Percentiles rank a stretch among this genome's conserved stretches.
phyloP scores from a whole-genome alignment of 2,113 vertebrate species.

The Takifugu bimaculatus region DNA sequence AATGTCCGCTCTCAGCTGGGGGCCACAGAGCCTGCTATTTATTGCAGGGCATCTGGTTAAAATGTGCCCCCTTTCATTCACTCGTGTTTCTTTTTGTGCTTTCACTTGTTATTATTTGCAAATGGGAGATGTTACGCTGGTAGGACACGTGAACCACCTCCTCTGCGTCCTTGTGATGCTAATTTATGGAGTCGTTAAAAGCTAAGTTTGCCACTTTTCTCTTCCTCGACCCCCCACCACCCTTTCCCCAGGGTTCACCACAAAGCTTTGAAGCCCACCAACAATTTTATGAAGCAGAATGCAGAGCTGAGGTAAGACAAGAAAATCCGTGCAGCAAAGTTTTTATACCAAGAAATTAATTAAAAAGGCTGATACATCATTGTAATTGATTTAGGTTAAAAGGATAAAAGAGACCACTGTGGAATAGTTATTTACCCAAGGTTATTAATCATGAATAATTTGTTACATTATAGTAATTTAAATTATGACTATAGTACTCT shows the following conservation, averaged over 20 bases:
- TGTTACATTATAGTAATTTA: no score
- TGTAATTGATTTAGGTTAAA: no score
- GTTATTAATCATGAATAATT: no score
- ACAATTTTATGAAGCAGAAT: conserved; percentile 36
- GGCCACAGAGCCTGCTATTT: conserved; percentile 53
- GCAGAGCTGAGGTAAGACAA: no score
- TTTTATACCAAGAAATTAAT: no score
- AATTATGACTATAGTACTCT: no score
- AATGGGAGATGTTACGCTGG: conserved; percentile 60
- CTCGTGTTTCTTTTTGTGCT: conserved; percentile 68
- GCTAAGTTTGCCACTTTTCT: conserved; percentile 37
- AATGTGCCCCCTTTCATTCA: conserved; percentile 69
- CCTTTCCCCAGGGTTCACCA: conserved; percentile 1
- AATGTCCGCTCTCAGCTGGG: conserved; percentile 49
- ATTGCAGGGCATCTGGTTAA: conserved; percentile 74
- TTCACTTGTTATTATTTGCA: conserved; percentile 69
- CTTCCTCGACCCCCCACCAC: neutral
- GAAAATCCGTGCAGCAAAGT: no score
- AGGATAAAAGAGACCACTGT: no score
- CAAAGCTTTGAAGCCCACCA: conserved; percentile 30
- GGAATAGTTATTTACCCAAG: no score
- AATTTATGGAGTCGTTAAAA: conserved; percentile 68
- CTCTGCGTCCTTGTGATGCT: conserved; percentile 60
- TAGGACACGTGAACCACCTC: conserved; percentile 53
- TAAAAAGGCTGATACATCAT: no score